phyloP scores from a whole-genome alignment of 1,140 invertebrate genomes.

The Dendrolimus punctatus region DNA sequence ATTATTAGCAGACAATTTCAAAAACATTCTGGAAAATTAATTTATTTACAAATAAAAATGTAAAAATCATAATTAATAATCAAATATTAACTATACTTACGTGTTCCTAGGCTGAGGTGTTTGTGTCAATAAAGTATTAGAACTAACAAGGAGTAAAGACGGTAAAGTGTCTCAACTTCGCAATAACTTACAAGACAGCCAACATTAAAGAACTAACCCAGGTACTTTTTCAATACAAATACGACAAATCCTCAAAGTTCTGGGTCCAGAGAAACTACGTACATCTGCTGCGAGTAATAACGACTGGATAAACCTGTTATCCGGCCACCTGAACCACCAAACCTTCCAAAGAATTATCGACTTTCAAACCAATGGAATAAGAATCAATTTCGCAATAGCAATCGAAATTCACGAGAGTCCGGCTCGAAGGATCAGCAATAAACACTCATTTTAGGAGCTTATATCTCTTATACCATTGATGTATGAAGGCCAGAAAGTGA shows the following conservation, averaged over 20 bases:
- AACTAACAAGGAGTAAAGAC: no score
- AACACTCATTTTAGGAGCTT: slow-evolving; percentile 61
- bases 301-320: slow-evolving; percentile 45
- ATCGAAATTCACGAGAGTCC: slow-evolving; percentile 32
- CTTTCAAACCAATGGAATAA: slow-evolving; percentile 35
- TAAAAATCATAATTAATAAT: no score
- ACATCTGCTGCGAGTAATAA: slow-evolving; percentile 35
- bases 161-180: no score
- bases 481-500: slow-evolving; percentile 48
- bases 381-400: slow-evolving; percentile 31
- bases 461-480: slow-evolving; percentile 46
- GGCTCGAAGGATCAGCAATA: slow-evolving; percentile 55
- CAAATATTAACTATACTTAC: no score
- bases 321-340: slow-evolving; percentile 42
- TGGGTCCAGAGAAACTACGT: slow-evolving; percentile 25
- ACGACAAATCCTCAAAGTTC: slow-evolving; percentile 39
- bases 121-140: no score
- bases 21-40: no score
- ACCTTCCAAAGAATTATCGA: slow-evolving; percentile 15
- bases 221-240: slow-evolving; percentile 32
- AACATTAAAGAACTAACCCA: slow-evolving; percentile 9
- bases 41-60: no score
- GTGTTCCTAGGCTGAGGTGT: no score
- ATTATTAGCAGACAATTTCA: no score
- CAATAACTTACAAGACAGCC: slow-evolving; percentile 5